Evolutionary conservation across 2,797 vertebrate genomes (phyloP), one percentile per base, ranked within the genome.

Genomic region (Vultur gryphus): DNA sequence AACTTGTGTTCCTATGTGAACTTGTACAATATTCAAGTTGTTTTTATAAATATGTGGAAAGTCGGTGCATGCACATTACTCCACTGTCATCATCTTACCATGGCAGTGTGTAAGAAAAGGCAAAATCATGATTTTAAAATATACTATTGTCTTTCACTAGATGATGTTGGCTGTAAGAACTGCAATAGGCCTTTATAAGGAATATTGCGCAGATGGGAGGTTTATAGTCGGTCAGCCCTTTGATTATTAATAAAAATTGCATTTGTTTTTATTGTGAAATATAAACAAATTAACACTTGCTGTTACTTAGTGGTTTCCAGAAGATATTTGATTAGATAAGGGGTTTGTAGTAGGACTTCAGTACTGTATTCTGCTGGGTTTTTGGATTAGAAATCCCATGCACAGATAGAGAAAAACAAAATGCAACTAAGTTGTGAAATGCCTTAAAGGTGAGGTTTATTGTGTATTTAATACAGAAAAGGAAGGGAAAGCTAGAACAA

Each of bases 1-100:
- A 0, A 20, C 10, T 54, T 1, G 0, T 69, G 11, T 62, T 80
- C n/a, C 16, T 67, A 0, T 26, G 21, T 46, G 44, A 78, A 33
- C 10, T 62, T 57, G 5, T 55, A 52, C n/a, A 75, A 29, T 8
- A 8, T 24, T 54, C 7, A 51, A 9, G 16, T 77, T 57, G 6
- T 35, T 61, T 31, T 2, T 54, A 2, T 41, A 76, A 76, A 28
- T 83, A 28, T 31, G 21, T 64, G 44, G 21, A 61, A 81, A 33
- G 33, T 49, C 2, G 0, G 21, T 71, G 26, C 25, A 26, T 41
- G 31, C n/a, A 46, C 35, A 11, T 48, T 65, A 58, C 28, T 65
- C 46, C 33, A 19, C 11, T 69, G 64, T 51, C 24, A 18, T 52
- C 16, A 5, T 71, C 39, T 52, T 52, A 14, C 25, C 3, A 0